Conservation (phyloP, 1,140 invertebrate species). For the Argopecten irradians region DNA sequence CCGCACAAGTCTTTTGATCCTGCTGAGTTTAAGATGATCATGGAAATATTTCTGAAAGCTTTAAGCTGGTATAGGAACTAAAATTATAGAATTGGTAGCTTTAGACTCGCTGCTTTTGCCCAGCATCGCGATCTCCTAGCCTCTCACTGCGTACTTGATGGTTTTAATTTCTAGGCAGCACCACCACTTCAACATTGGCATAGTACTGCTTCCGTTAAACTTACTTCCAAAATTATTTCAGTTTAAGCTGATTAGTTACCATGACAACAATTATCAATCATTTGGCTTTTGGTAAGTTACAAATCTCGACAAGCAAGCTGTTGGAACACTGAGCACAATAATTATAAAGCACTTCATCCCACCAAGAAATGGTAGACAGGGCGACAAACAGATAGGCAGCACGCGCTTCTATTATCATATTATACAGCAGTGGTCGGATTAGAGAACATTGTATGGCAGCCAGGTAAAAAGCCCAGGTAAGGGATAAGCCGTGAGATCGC, state of each 20-base stretch:
- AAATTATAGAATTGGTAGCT: slow-evolving; percentile 1
- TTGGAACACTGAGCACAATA: slow-evolving; percentile 1
- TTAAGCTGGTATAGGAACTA: neutral
- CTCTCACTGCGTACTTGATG: slow-evolving; percentile 14
- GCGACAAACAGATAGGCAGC: neutral
- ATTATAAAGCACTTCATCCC: slow-evolving; percentile 18
- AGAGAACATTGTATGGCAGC: slow-evolving; percentile 3
- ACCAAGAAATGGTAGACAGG: neutral
- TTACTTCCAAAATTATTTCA: slow-evolving; percentile 11
- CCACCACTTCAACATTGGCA: neutral
- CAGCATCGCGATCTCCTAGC: neutral
- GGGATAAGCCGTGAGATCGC: neutral
- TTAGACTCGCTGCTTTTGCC: neutral
- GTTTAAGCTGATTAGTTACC: slow-evolving; percentile 21
- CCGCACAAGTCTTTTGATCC: neutral
- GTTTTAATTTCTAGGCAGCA: neutral
- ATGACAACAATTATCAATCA: slow-evolving; percentile 23
- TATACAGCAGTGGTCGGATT: slow-evolving; percentile 16
- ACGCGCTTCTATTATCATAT: neutral
- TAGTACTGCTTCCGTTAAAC: slow-evolving; percentile 15
- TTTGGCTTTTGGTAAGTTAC: slow-evolving; percentile 21
- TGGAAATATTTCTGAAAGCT: slow-evolving; percentile 11
- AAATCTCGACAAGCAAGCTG: slow-evolving; percentile 20
- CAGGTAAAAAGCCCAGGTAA: slow-evolving; percentile 14
- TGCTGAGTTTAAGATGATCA: neutral